Percentiles rank a stretch among this genome's conserved stretches.
Conservation (phyloP, 2,888 invertebrate genomes). For the Melieria omissa region DNA sequence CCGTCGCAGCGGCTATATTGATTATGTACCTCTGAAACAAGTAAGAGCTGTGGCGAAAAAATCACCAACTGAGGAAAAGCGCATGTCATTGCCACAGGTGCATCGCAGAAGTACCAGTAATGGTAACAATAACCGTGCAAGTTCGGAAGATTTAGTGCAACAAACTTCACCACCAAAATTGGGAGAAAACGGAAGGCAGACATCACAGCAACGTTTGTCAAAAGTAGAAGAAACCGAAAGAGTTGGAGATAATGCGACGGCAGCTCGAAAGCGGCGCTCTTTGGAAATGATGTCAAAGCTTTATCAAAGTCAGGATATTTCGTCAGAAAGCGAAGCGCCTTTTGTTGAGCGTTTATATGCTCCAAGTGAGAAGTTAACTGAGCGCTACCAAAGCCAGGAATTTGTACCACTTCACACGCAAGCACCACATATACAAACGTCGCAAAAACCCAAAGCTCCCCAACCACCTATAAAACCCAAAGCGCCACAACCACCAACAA, state of each 20-base stretch:
- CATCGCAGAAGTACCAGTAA: conserved; percentile 60
- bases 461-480: conserved; percentile 49
- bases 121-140: conserved; percentile 52
- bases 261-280: conserved; percentile 67
- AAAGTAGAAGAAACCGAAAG: conserved; percentile 50
- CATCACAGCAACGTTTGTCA: conserved; percentile 55
- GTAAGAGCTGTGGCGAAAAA: conserved; percentile 55
- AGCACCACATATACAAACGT: conserved; percentile 38
- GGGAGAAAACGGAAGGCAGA: conserved; percentile 41
- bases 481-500: conserved; percentile 46
- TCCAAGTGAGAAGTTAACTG: conserved; percentile 73
- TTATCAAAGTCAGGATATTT: conserved; percentile 73
- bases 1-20: conserved; percentile 54
- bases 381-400: conserved; percentile 75
- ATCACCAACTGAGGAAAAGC: conserved; percentile 59
- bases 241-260: conserved; percentile 52
- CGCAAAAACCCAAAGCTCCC: conserved; percentile 54
- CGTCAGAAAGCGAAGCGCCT: conserved; percentile 66
- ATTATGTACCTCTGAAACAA: conserved; percentile 64
- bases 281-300: conserved; percentile 69
- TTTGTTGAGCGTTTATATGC: conserved; percentile 73
- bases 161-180: conserved; percentile 45
- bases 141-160: conserved; percentile 50
- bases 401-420: conserved; percentile 68
- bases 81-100: conserved; percentile 57